phyloP scores from a whole-genome alignment of 2,888 invertebrate species.

The Neuroscelio doddi region DNA sequence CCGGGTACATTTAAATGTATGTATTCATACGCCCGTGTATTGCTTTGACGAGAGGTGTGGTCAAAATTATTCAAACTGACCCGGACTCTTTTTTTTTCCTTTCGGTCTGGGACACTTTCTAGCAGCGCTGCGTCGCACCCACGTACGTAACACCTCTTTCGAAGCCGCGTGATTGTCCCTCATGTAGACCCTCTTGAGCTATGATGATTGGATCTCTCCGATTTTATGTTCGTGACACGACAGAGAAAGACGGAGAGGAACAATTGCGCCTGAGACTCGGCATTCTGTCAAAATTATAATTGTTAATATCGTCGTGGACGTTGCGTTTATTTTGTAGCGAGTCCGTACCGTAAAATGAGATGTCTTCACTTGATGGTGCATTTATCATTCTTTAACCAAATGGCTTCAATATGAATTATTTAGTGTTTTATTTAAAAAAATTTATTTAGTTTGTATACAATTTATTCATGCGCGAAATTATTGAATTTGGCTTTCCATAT shows the following conservation, averaged over 20 bases:
- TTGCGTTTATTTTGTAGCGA: conserved; percentile 15
- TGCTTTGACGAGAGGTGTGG: conserved; percentile 72
- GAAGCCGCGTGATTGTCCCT: conserved; percentile 23
- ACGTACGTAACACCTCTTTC: conserved; percentile 50
- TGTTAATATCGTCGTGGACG: conserved; percentile 33
- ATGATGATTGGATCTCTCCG: conserved; percentile 33
- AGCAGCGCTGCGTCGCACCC: conserved; percentile 63
- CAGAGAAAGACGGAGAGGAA: conserved; percentile 8
- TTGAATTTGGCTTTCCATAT: no score
- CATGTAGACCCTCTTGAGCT: conserved; percentile 12
- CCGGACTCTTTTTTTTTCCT: conserved; percentile 66
- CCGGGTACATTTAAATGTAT: conserved; percentile 70
- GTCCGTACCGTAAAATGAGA: conserved; percentile 21
- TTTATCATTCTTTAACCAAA: no score
- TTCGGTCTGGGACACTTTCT: conserved; percentile 67
- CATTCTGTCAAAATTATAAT: conserved; percentile 37
- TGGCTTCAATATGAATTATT: no score
- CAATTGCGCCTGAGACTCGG: conserved; percentile 30
- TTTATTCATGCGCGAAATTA: no score
- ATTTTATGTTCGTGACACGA: conserved; percentile 18
- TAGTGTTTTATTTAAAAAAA: no score
- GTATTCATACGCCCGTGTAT: conserved; percentile 70
- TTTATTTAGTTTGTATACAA: no score
- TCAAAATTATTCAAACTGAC: conserved; percentile 73
- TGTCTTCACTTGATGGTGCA: background rate